Conservation (phyloP, 2,888 invertebrate genomes). For the Hedya salicella region DNA sequence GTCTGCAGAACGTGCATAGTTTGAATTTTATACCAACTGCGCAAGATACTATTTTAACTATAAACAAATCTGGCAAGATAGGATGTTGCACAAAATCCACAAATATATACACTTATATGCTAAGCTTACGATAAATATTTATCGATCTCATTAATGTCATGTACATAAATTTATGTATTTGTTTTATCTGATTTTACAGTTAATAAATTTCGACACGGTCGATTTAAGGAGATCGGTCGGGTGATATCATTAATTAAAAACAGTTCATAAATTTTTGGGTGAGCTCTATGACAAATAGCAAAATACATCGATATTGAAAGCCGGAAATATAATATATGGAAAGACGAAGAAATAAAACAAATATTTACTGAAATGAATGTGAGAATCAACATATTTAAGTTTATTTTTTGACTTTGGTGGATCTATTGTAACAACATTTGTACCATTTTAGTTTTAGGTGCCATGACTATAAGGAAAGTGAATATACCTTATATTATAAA, state of each 20-base stretch:
- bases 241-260: constrained; percentile 12
- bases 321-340: neutral
- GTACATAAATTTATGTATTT: constrained; percentile 46
- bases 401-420: too few relatives aligned
- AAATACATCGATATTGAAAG: neutral
- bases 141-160: constrained; percentile 45
- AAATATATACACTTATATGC: constrained; percentile 19
- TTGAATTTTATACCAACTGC: neutral
- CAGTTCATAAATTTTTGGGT: neutral
- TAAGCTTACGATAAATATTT: constrained; percentile 46
- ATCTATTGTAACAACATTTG: too few relatives aligned
- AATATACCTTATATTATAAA: too few relatives aligned
- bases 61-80: neutral
- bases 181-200: constrained; percentile 45
- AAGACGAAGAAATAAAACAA: neutral
- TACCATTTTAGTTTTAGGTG: too few relatives aligned
- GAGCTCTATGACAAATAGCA: neutral
- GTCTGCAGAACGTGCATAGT: neutral
- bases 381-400: neutral
- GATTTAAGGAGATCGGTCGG: constrained; percentile 12
- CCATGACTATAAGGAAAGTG: too few relatives aligned
- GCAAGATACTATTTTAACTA: neutral
- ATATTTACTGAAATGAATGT: neutral
- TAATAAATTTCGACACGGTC: constrained; percentile 42
- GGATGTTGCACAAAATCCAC: neutral